Percentiles rank a stretch among this genome's conserved stretches.
These are phyloP conservation scores for Tragelaphus scriptus DNA, from an alignment of 2,113 vertebrate genomes.

Conservation along the genomic window DNA sequence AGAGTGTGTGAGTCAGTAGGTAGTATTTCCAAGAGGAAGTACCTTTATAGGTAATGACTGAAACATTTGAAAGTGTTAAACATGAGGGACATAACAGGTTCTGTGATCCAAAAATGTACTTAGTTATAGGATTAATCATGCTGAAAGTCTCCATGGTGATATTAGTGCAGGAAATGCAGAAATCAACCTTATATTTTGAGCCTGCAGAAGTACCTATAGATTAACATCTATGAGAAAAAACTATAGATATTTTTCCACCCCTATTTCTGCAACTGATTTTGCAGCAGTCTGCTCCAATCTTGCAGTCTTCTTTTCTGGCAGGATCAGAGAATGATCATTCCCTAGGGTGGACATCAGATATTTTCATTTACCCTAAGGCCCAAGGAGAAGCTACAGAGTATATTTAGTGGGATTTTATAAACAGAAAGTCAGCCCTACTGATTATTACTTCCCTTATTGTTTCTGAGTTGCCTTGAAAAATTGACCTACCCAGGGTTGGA, in stretches of 20 bases:
- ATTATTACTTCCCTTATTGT: not conserved
- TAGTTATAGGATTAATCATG: not conserved
- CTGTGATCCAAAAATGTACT: not conserved
- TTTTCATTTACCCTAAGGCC: not conserved
- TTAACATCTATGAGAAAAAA: not conserved
- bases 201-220: not conserved
- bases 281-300: not conserved
- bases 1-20: not conserved
- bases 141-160: not conserved
- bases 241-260: not conserved
- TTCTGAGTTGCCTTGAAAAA: not conserved
- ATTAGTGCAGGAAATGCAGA: not conserved
- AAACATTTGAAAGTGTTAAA: not conserved
- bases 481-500: not conserved
- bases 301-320: not conserved
- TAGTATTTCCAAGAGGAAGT: not conserved
- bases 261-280: not conserved
- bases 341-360: not conserved
- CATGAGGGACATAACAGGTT: rapidly evolving
- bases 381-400: not conserved
- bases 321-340: not conserved
- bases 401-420: not conserved
- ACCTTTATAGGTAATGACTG: not conserved
- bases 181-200: not conserved
- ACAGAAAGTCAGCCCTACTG: not conserved